These are phyloP conservation scores for Chrysotoxum bicinctum DNA, from an alignment of 2,888 invertebrate genomes.

Conservation along the genomic window DNA sequence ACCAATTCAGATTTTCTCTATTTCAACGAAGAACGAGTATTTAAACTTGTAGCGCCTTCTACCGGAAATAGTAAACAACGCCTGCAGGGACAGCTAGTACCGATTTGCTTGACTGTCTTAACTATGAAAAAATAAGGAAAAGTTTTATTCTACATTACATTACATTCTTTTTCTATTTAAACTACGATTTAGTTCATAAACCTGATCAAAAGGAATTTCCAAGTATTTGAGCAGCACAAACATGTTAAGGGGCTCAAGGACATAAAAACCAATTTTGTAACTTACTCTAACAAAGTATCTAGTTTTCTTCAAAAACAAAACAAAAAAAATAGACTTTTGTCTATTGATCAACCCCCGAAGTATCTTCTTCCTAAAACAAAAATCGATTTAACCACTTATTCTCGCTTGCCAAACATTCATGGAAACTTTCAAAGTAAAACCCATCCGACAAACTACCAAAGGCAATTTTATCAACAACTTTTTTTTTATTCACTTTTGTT, in stretches of 20 bases:
- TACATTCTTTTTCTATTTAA: too few species aligned
- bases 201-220: background rate
- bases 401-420: background rate
- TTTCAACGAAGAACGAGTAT: too few species aligned
- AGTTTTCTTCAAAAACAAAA: background rate
- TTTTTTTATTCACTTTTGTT: background rate
- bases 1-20: too few species aligned
- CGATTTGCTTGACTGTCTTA: too few species aligned
- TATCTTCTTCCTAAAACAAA: background rate
- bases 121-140: too few species aligned
- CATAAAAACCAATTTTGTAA: background rate
- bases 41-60: too few species aligned
- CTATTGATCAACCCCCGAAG: background rate
- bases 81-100: too few species aligned
- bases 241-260: background rate
- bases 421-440: background rate
- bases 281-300: background rate
- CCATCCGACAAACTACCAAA: background rate
- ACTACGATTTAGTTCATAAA: background rate
- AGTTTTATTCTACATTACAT: too few species aligned
- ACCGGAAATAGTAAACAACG: too few species aligned
- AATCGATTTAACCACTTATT: background rate
- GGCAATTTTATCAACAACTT: background rate
- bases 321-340: background rate
- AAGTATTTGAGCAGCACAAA: background rate